These are phyloP conservation scores for Centropus bengalensis DNA, from an alignment of 2,113 vertebrate species.

Conservation along the genomic window DNA sequence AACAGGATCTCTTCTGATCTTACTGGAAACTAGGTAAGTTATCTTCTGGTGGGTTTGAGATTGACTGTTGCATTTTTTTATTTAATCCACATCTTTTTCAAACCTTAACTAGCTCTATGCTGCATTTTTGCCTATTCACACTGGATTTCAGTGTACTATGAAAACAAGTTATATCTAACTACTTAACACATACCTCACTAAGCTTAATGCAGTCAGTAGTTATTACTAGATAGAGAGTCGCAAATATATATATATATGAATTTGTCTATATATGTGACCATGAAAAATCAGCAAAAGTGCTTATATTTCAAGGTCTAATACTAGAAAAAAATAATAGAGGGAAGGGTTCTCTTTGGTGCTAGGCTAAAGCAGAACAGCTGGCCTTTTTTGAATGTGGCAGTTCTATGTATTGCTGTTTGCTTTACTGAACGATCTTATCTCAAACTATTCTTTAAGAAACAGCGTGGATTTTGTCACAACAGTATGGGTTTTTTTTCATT, in stretches of 20 bases:
- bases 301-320: background rate
- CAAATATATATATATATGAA: background rate
- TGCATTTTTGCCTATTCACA: background rate
- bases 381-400: background rate
- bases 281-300: background rate
- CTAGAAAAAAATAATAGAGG: background rate
- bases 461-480: background rate
- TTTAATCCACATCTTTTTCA: background rate
- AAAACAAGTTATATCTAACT: background rate
- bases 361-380: slow-evolving; percentile 22
- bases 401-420: background rate
- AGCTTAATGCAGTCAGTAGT: background rate
- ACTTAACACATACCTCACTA: background rate
- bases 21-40: background rate
- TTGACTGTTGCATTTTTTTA: background rate
- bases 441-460: background rate
- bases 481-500: background rate
- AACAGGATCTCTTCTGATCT: background rate
- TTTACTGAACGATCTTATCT: background rate
- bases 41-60: background rate
- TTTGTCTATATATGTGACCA: background rate
- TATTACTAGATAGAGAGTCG: background rate
- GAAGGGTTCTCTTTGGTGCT: background rate
- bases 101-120: background rate
- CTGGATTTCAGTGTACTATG: background rate